A percentile compares a stretch with the other conserved stretches of the same genome.
phyloP scores from a whole-genome alignment of 2,888 invertebrate species.

The Oligia fasciuncula region DNA sequence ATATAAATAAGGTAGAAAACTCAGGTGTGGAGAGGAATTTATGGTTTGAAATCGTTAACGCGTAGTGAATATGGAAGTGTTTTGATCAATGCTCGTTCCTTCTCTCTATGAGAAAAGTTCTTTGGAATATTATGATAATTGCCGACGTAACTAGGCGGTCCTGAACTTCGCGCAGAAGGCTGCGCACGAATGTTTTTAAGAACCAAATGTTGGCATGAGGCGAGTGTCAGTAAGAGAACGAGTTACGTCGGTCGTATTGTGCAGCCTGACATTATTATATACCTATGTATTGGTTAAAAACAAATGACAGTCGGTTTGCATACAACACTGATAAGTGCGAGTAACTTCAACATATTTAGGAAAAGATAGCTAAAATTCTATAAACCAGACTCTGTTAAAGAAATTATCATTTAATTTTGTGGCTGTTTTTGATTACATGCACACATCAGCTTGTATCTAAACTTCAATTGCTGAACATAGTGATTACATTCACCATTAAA shows the following conservation, averaged over 20 bases:
- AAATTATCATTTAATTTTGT: background rate
- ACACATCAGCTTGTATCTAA: background rate
- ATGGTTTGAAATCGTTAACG: background rate
- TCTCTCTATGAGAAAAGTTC: background rate
- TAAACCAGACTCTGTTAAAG: background rate
- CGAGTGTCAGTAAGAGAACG: no score
- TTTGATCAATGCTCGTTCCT: background rate
- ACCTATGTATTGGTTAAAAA: background rate
- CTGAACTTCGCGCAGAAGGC: no score
- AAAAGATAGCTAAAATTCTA: background rate
- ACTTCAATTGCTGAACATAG: background rate
- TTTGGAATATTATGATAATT: background rate
- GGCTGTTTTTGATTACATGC: background rate
- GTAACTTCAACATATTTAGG: background rate
- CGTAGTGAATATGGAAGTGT: background rate
- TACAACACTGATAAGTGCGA: background rate
- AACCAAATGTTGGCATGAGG: no score
- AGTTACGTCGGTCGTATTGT: no score
- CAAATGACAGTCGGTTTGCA: background rate
- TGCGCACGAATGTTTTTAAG: no score
- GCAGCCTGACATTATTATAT: background rate
- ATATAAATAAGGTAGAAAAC: background rate
- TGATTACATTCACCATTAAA: background rate
- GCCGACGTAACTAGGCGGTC: no score
- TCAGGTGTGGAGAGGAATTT: background rate